Evolutionary conservation across 2,888 invertebrate species (phyloP), one percentile per base, ranked within the genome.

Genomic region (Noctua fimbriata): DNA sequence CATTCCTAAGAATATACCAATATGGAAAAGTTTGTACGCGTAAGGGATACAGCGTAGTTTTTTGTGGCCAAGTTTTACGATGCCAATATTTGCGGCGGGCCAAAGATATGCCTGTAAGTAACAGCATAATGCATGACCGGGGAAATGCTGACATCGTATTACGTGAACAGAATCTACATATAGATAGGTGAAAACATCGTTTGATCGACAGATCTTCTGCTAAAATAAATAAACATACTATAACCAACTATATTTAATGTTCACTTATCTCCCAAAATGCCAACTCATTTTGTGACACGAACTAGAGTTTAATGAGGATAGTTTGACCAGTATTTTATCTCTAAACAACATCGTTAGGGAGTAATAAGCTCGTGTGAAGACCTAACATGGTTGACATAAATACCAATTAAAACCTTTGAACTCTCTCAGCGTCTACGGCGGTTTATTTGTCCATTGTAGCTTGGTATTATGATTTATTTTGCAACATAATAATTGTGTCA

Each of bases 1-100:
- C 78, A 88, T 87, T 90, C 83, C 85, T 82, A 86, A 89, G 88
- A 88, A 91, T 89, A 91, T 89, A 89, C 89, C 87, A 87, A 88
- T 87, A 87, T 86, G 87, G 88, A 90, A 89, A 89, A 91, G 87
- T 89, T 89, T 89, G 89, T 88, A 88, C 83, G 89, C 90, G 91
- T 91, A 92, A 91, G 89, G 93, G 91, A 94, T 92, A 92, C 90
- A 91, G 82, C 85, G 83, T 81, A 82, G 90, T 91, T 93, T 93
- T 93, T 93, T 90, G 90, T 84, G 90, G 86, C 83, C 87, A 85
- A 87, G 82, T 90, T 93, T 92, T 92, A 93, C 91, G 88, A 91
- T 82, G 82, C 84, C 88, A 87, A 91, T 91, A 91, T 92, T 92
- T 89, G 86, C 83, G 89, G 86, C 81, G 79, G 83, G 79, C 81